Conservation (phyloP, 2,113 vertebrate species). For the Lagopus muta region DNA sequence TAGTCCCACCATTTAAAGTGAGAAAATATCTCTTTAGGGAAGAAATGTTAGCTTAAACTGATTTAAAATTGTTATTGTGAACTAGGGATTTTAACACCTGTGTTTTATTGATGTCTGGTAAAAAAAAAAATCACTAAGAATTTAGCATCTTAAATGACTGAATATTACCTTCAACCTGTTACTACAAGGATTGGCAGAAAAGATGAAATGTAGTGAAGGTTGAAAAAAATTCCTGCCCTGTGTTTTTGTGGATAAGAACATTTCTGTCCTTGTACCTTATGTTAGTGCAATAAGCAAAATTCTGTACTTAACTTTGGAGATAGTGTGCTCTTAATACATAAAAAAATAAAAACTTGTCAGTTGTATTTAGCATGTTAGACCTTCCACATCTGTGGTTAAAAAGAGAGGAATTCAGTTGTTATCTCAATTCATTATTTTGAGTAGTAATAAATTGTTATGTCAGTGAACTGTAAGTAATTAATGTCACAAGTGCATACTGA, state of each 20-base stretch:
- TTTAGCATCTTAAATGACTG: not conserved
- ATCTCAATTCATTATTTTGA: not conserved
- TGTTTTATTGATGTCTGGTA: not conserved
- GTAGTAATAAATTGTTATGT: not conserved
- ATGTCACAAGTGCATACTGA: constrained; percentile 9
- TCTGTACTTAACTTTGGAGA: not conserved
- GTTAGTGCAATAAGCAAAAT: not conserved
- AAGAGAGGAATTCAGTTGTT: not conserved
- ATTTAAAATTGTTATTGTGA: not conserved
- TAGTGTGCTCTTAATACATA: not conserved
- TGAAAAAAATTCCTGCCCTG: not conserved
- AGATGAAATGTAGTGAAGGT: not conserved
- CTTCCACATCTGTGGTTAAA: not conserved
- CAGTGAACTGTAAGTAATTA: not conserved
- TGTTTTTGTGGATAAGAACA: not conserved
- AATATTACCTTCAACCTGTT: not conserved
- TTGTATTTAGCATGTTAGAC: not conserved
- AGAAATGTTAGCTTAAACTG: not conserved
- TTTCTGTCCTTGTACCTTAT: not conserved
- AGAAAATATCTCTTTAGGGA: not conserved
- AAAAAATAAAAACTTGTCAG: not conserved
- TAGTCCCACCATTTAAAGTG: not conserved
- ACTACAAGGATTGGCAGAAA: not conserved
- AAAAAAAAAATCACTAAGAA: not conserved
- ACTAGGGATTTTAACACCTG: not conserved